phyloP scores from a whole-genome alignment of 2,113 vertebrate species.

The Shinisaurus crocodilurus region DNA sequence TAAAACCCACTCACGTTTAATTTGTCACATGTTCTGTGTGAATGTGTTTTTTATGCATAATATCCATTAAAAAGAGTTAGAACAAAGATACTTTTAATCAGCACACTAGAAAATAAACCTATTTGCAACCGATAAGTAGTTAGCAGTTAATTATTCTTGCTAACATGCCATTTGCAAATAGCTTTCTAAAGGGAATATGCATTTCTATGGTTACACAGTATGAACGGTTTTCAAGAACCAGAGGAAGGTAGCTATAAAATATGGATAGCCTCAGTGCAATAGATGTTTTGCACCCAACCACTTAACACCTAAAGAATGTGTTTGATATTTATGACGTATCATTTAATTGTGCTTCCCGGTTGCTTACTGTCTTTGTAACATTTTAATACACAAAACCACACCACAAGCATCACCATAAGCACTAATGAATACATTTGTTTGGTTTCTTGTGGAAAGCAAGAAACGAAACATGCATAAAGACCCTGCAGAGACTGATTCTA shows the following conservation, averaged over 20 bases:
- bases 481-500: neutral
- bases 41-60: neutral
- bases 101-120: slow-evolving; percentile 16
- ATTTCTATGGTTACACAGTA: slow-evolving; percentile 32
- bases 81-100: slow-evolving; percentile 38
- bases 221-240: neutral
- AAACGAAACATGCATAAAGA: neutral
- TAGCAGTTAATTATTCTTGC: slow-evolving; percentile 30
- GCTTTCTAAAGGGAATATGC: slow-evolving; percentile 29
- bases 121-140: slow-evolving; percentile 44
- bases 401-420: neutral
- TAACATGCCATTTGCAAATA: slow-evolving; percentile 27
- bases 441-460: neutral
- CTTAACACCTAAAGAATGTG: neutral
- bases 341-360: neutral
- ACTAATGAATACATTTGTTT: neutral
- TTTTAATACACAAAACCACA: neutral
- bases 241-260: slow-evolving; percentile 53
- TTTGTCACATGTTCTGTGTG: neutral
- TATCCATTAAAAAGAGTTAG: slow-evolving; percentile 25
- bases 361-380: neutral
- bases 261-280: neutral
- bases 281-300: neutral
- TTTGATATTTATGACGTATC: neutral
- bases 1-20: slow-evolving; percentile 1